These are phyloP conservation scores for Thysanoteuthis rhombus DNA, from an alignment of 2,888 invertebrate species.

Conservation along the genomic window DNA sequence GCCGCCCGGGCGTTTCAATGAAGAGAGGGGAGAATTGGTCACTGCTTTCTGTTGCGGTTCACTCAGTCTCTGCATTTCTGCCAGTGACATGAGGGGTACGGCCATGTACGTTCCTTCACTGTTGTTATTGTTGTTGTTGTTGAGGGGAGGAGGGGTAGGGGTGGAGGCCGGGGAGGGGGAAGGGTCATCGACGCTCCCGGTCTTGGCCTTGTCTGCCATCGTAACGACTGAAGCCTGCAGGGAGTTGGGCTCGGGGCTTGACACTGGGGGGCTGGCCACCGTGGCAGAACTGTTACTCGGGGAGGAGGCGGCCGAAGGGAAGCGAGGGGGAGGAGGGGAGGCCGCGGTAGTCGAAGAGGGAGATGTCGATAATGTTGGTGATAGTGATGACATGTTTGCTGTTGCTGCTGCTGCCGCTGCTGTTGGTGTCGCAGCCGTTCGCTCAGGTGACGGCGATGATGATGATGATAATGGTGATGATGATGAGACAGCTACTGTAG, in stretches of 20 bases:
- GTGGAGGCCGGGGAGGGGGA: neutral
- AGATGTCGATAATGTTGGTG: neutral
- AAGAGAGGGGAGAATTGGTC: neutral
- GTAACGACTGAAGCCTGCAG: slow-evolving; percentile 15
- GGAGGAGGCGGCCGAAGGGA: neutral
- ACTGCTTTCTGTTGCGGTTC: neutral
- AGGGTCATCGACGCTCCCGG: neutral
- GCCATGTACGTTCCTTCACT: slow-evolving; percentile 20
- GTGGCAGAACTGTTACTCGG: neutral
- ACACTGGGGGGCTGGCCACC: neutral
- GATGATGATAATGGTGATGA: neutral
- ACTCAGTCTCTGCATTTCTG: slow-evolving; percentile 16
- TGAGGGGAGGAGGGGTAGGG: neutral
- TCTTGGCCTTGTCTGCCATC: slow-evolving; percentile 23
- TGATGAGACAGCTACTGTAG: neutral
- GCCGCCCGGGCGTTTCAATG: slow-evolving; percentile 21
- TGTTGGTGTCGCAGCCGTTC: neutral
- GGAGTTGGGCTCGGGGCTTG: neutral
- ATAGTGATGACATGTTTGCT: neutral
- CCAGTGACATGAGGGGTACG: neutral
- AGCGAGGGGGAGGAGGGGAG: neutral
- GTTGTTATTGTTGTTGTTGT: slow-evolving; percentile 1
- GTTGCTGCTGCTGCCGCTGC: neutral
- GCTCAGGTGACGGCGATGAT: neutral
- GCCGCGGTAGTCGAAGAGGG: neutral